phyloP scores from a whole-genome alignment of 2,888 invertebrate genomes.

The Cosmia trapezina region DNA sequence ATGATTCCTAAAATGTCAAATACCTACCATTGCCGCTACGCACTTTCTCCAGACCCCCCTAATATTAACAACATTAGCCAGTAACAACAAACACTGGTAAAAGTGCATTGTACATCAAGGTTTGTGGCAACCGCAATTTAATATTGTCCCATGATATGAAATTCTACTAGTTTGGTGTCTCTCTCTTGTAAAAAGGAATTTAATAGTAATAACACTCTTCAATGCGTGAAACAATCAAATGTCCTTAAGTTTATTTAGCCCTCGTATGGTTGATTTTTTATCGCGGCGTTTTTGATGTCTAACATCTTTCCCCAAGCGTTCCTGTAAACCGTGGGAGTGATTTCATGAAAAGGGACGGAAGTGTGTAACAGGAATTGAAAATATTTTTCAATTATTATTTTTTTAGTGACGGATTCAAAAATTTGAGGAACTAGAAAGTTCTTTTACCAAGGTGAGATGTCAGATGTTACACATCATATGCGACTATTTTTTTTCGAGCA shows the following conservation, averaged over 20 bases:
- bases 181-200: slow-evolving; percentile 34
- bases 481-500: too few species aligned
- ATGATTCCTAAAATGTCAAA: slow-evolving; percentile 20
- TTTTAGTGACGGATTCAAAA: too few species aligned
- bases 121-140: slow-evolving; percentile 55
- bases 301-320: too few species aligned
- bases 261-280: too few species aligned
- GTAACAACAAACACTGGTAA: slow-evolving; percentile 76
- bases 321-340: too few species aligned
- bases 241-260: not conserved
- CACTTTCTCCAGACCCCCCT: slow-evolving; percentile 5
- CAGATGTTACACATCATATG: too few species aligned
- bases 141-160: slow-evolving; percentile 77
- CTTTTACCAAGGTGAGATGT: too few species aligned
- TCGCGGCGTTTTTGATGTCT: too few species aligned
- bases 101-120: slow-evolving; percentile 67
- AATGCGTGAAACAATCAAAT: slow-evolving; percentile 22
- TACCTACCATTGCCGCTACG: slow-evolving; percentile 24
- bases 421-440: too few species aligned
- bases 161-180: slow-evolving; percentile 41
- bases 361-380: too few species aligned
- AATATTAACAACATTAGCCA: slow-evolving; percentile 53
- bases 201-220: slow-evolving; percentile 9
- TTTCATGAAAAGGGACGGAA: too few species aligned
- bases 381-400: too few species aligned